phyloP scores from a whole-genome alignment of 2,113 vertebrate genomes.

The Grantiella picta region DNA sequence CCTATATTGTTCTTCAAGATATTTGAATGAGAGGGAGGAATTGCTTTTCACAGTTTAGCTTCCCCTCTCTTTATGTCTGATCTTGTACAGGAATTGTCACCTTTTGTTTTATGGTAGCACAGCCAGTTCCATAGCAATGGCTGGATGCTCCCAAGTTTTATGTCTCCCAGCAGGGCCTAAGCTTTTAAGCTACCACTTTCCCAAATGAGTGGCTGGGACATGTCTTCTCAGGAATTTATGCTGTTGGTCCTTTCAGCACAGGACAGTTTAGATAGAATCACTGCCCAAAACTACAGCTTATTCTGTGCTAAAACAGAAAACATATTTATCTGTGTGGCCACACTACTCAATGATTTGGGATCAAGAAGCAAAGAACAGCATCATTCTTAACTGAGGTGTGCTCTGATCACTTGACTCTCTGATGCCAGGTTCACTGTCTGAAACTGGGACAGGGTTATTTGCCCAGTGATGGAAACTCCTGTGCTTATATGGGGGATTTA shows the following conservation, averaged over 20 bases:
- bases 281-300: neutral
- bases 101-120: neutral
- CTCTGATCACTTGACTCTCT: neutral
- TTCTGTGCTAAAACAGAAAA: neutral
- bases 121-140: neutral
- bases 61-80: neutral
- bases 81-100: neutral
- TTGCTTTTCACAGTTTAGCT: neutral
- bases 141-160: neutral
- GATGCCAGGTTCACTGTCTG: neutral
- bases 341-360: neutral
- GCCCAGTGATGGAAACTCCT: neutral
- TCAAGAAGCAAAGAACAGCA: neutral
- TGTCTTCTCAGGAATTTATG: neutral
- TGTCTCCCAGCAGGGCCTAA: neutral
- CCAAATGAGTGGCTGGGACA: neutral
- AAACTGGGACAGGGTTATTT: neutral
- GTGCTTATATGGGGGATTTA: neutral
- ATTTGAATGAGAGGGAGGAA: neutral
- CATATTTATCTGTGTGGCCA: neutral
- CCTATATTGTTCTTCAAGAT: constrained; percentile 44
- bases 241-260: neutral
- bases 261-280: neutral
- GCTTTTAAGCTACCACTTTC: neutral
- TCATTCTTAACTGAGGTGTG: neutral